These are phyloP conservation scores for Astropecten irregularis DNA, from an alignment of 53 echinoderm and acorn worm species.

Conservation along the genomic window DNA sequence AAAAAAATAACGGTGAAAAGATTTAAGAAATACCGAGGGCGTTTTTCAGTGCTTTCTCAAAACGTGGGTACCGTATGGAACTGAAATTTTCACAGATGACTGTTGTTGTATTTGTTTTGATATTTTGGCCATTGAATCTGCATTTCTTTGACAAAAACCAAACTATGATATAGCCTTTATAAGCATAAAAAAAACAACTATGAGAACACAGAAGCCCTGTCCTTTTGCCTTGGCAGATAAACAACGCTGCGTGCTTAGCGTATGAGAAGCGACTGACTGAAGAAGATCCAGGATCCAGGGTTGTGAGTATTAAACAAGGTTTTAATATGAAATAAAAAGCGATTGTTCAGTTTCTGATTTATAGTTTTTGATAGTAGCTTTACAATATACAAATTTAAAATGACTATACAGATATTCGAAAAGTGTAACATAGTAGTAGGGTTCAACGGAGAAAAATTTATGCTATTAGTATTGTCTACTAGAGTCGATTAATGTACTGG, in stretches of 20 bases:
- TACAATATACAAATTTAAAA: no score
- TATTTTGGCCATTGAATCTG: no score
- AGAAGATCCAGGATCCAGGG: constrained; percentile 69
- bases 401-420: no score
- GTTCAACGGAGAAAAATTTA: no score
- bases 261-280: constrained; percentile 45
- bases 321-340: background rate
- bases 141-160: background rate
- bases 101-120: no score
- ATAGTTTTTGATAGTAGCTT: no score
- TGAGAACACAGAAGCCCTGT: background rate
- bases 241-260: constrained; percentile 83
- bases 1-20: no score
- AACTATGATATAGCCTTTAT: background rate
- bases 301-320: constrained; percentile 42
- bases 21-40: no score
- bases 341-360: background rate
- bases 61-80: background rate
- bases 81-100: no score
- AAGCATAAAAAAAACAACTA: background rate
- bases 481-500: no score
- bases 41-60: background rate
- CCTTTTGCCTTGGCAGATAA: constrained; percentile 53
- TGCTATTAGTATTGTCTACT: no score
- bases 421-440: no score